Percentiles rank a stretch among this genome's conserved stretches.
Conservation (phyloP, 2,888 invertebrate genomes). For the Hirtodrosophila alboralis region DNA sequence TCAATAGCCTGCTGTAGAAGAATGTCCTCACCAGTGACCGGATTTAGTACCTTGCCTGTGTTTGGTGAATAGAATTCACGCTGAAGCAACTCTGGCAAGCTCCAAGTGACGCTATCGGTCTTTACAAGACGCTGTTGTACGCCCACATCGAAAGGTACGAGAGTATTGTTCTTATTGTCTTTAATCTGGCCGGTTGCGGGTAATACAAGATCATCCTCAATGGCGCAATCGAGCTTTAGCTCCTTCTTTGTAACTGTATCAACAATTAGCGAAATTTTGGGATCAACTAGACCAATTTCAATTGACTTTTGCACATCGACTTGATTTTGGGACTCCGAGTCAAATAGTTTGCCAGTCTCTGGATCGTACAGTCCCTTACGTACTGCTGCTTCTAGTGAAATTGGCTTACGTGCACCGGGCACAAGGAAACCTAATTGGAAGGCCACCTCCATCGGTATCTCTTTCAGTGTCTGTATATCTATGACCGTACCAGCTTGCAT, state of each 20-base stretch:
- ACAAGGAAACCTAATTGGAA: constrained; percentile 89
- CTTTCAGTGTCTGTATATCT: constrained; percentile 88
- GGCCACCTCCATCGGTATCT: constrained; percentile 89
- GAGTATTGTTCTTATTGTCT: constrained; percentile 89
- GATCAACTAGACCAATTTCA: constrained; percentile 91
- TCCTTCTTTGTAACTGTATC: constrained; percentile 90
- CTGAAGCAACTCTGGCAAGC: constrained; percentile 90
- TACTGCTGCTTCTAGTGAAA: constrained; percentile 91
- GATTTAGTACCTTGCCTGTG: constrained; percentile 90
- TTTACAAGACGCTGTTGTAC: constrained; percentile 89
- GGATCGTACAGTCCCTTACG: constrained; percentile 89
- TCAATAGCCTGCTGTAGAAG: constrained; percentile 91
- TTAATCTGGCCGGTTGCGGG: constrained; percentile 89
- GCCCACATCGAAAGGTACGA: constrained; percentile 89
- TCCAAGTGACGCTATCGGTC: constrained; percentile 89
- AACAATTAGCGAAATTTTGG: constrained; percentile 91
- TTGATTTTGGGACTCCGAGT: constrained; percentile 89
- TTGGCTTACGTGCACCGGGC: constrained; percentile 88
- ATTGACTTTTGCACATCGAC: constrained; percentile 91
- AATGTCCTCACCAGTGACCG: constrained; percentile 89
- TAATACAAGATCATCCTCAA: constrained; percentile 88
- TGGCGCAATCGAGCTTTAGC: constrained; percentile 90
- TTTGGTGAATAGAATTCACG: constrained; percentile 91
- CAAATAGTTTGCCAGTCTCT: constrained; percentile 88
- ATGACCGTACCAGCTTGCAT: constrained; percentile 89